phyloP scores from a whole-genome alignment of 2,797 vertebrate species.

The Amblyraja radiata region DNA sequence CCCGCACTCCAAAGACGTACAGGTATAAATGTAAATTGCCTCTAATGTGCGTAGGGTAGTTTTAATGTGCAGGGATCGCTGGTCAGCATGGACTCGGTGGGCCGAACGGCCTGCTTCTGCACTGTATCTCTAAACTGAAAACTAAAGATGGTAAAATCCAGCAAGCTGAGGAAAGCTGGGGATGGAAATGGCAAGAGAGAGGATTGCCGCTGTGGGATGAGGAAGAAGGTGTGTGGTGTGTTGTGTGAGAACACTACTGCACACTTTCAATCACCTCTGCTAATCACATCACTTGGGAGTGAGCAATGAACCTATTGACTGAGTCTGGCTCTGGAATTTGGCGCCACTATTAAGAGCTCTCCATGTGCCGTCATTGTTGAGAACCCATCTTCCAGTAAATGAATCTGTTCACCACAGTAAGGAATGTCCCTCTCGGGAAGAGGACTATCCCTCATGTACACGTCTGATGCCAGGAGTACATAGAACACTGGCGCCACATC shows the following conservation, averaged over 20 bases:
- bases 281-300: neutral
- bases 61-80: too few species aligned
- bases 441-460: neutral
- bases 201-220: too few species aligned
- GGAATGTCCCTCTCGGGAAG: neutral
- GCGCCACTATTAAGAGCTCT: neutral
- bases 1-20: too few species aligned
- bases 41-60: too few species aligned
- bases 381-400: neutral
- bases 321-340: neutral
- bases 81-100: too few species aligned
- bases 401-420: neutral
- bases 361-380: neutral
- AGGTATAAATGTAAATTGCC: too few species aligned
- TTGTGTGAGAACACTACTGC: neutral
- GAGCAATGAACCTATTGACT: neutral
- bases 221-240: neutral
- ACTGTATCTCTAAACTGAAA: too few species aligned
- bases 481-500: too few species aligned
- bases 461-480: neutral
- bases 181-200: too few species aligned
- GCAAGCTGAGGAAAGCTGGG: too few species aligned
- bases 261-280: neutral
- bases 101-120: too few species aligned
- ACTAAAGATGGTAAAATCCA: too few species aligned